Evolutionary conservation across 2,113 vertebrate genomes (phyloP), one percentile per base, ranked within the genome.

Genomic region (Aix galericulata): DNA sequence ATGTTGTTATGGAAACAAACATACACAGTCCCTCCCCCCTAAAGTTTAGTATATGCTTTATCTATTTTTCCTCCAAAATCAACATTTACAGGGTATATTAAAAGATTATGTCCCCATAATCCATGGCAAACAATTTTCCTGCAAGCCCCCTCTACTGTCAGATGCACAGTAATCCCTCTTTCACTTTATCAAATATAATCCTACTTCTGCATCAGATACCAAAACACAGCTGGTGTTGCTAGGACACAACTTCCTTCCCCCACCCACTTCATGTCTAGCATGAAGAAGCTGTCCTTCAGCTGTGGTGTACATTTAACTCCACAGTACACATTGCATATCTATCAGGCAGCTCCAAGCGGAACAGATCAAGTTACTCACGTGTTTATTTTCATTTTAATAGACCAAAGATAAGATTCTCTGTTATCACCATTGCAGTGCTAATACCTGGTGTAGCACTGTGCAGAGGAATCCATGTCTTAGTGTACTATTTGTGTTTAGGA

Each of bases 91-190:
- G 62, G n/a, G 31, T 75, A 91, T 89, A 94, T 96, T 95, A 95
- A 95, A 94, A 94, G 81, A 94, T 91, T 95, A 95, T 71, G 58
- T 58, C 29, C 69, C 81, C 50, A 46, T 95, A 96, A 95, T 93
- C 81, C 89, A 59, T 3, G 8, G 36, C 79, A 94, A 90, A 90
- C 81, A 92, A 88, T 94, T 90, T 95, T 94, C 76, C 81, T 92
- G 75, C 68, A 97, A 94, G 64, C 36, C 77, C 62, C 81, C 44
- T 95, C 48, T 48, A 87, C 95, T 95, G 69, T 94, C 86, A 92
- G 66, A 95, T 79, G 89, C 52, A 81, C 82, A 31, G 17, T 96
- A 97, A 96, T 96, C 93, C 87, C 84, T 78, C 92, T 95, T 94
- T 96, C 72, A 53, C 31, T 75, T 85, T 85, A 75, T 91, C 64